Evolutionary conservation across 2,113 vertebrate genomes (phyloP), one percentile per base, ranked within the genome.

Genomic region (Sisor rabdophorus): DNA sequence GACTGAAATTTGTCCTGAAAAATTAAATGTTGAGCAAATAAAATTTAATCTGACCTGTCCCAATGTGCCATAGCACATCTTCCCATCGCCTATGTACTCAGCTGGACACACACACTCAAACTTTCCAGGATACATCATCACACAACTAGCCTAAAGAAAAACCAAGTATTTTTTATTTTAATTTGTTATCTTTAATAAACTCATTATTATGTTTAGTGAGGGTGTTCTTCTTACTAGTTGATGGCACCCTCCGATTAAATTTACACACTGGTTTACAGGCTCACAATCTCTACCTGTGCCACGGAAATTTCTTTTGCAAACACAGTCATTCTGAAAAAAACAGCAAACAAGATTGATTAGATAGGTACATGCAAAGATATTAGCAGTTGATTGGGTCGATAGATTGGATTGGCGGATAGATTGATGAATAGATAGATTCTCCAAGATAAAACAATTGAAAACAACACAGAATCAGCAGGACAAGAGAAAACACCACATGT

Each of bases 91-190:
- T 47, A 84, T 58, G 0, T 93, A 96, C 4, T 92, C 93, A 0
- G 89, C 78, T 17, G 85, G 89, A 78, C 97, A 99, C 9, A 95
- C 89, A 19, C 97, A 99, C 11, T 86, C 80, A 94, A 95, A 97
- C 79, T 77, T 11, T 4, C 36, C 88, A 12, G 87, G 84, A 17
- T 83, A 22, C 16, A 81, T 78, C 50, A 86, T 72, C 64, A 86
- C 83, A 80, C 94, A 95, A 36, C 78, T 84, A 19, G 93, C 93
- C 94, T 95, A 0, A 6, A 77, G 80, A 55, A 69, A 15, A 52
- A 71, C 8, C 5, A 22, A 50, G 3, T 13, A 65, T 24, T 44
- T 22, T 44, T 17, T 58, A 24, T 58, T 56, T 17, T 9, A 36
- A 47, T 12, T 10, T 48, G n/a, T 48, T 17, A 44, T 44, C 11